Conservation (phyloP, 2,113 vertebrate genomes). For the Nesogale talazaci region DNA sequence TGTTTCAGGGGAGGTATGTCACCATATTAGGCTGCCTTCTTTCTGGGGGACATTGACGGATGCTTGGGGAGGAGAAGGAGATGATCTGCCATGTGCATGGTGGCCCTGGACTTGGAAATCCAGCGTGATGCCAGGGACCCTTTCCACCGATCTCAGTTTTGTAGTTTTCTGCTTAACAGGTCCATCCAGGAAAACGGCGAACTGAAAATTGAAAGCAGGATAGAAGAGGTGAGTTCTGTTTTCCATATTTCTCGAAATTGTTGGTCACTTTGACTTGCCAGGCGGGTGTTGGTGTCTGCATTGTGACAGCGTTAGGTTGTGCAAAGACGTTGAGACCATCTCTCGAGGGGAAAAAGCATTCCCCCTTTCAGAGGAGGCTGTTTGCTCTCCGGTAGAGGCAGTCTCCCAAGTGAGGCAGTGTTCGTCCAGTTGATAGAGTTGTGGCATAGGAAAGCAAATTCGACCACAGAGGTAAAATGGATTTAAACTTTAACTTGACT, state of each 20-base stretch:
- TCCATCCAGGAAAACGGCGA: slow-evolving; percentile 94
- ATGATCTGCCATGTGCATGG: neutral
- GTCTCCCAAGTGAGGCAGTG: neutral
- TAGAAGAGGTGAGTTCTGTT: slow-evolving; percentile 93
- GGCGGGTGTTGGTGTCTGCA: neutral
- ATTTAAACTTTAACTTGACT: neutral
- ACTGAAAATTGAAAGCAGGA: slow-evolving; percentile 94
- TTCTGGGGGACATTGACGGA: neutral
- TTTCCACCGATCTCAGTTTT: slow-evolving; percentile 68
- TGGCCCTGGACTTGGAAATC: neutral
- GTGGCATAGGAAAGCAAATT: neutral
- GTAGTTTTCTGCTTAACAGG: slow-evolving; percentile 81
- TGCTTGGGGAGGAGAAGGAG: neutral
- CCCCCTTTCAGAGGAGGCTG: neutral
- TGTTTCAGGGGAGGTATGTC: neutral
- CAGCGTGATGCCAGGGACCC: neutral
- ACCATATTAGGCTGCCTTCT: too few relatives aligned
- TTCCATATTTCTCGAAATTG: neutral
- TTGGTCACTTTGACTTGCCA: neutral
- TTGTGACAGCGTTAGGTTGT: neutral
- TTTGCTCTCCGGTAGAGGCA: neutral
- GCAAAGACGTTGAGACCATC: neutral
- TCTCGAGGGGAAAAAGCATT: neutral
- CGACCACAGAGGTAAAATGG: neutral
- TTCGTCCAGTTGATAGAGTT: neutral